phyloP scores from a whole-genome alignment of 2,888 invertebrate genomes.

The Acrobeloides nanus region DNA sequence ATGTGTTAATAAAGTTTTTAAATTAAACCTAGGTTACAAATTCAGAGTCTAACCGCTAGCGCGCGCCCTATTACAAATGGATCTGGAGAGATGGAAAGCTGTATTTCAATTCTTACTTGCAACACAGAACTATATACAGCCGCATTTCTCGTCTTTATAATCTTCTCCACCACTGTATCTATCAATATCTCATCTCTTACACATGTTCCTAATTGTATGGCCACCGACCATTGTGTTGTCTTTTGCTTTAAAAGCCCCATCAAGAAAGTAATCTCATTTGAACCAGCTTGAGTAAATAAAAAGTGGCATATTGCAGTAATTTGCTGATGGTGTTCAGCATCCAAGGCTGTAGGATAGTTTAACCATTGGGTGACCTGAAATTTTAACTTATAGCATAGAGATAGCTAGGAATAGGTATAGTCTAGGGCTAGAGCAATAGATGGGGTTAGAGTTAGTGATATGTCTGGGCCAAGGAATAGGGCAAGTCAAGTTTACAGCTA shows the following conservation, averaged over 20 bases:
- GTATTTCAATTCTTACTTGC: slow-evolving; percentile 37
- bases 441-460: too few relatives aligned
- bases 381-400: slow-evolving; percentile 9
- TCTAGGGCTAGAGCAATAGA: not conserved
- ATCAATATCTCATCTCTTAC: slow-evolving; percentile 39
- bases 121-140: slow-evolving; percentile 42
- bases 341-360: slow-evolving; percentile 32
- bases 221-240: slow-evolving; percentile 34
- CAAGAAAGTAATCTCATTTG: slow-evolving; percentile 29
- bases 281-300: slow-evolving; percentile 32
- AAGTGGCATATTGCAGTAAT: slow-evolving; percentile 47
- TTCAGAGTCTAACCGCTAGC: too few relatives aligned
- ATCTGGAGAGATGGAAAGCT: too few relatives aligned
- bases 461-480: too few relatives aligned
- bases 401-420: not conserved
- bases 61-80: too few relatives aligned
- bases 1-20: too few relatives aligned
- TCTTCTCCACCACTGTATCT: slow-evolving; percentile 31
- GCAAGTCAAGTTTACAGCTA: too few relatives aligned
- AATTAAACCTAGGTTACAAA: too few relatives aligned
- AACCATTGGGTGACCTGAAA: slow-evolving; percentile 42
- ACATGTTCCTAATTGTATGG: slow-evolving; percentile 44
- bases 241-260: slow-evolving; percentile 29
- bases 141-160: slow-evolving; percentile 43
- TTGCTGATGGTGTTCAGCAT: slow-evolving; percentile 46